A percentile compares a stretch with the other conserved stretches of the same genome.
phyloP scores from a whole-genome alignment of 1,140 invertebrate genomes.

The Bactericera cockerelli region DNA sequence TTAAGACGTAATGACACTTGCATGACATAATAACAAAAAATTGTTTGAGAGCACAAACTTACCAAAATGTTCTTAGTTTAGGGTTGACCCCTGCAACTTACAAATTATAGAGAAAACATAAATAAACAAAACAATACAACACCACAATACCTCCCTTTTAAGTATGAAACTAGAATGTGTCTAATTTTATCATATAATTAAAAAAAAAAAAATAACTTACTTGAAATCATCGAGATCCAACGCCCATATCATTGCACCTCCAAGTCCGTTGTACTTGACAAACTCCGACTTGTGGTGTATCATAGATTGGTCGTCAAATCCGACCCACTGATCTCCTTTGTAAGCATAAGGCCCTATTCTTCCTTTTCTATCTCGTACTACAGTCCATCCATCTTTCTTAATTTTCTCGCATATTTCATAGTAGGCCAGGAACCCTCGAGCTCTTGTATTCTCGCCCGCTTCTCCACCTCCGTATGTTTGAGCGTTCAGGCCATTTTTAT shows the following conservation, averaged over 20 bases:
- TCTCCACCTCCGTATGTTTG: constrained; percentile 55
- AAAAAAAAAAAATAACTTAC: no score
- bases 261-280: constrained; percentile 40
- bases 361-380: constrained; percentile 42
- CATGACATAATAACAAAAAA: no score
- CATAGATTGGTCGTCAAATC: constrained; percentile 59
- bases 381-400: constrained; percentile 43
- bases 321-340: constrained; percentile 61
- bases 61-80: no score
- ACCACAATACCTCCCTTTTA: no score
- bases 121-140: no score
- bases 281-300: constrained; percentile 37
- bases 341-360: constrained; percentile 56
- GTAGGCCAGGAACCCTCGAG: constrained; percentile 38
- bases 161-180: no score
- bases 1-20: no score
- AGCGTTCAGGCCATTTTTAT: constrained; percentile 45
- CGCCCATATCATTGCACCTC: constrained; percentile 68
- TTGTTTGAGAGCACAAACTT: no score
- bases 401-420: constrained; percentile 60
- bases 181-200: no score
- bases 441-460: constrained; percentile 60
- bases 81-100: no score
- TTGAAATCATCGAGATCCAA: constrained; percentile 61
- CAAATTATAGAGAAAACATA: no score